Evolutionary conservation across 2,113 vertebrate genomes (phyloP).

Genomic region (Gobiocypris rarus): DNA sequence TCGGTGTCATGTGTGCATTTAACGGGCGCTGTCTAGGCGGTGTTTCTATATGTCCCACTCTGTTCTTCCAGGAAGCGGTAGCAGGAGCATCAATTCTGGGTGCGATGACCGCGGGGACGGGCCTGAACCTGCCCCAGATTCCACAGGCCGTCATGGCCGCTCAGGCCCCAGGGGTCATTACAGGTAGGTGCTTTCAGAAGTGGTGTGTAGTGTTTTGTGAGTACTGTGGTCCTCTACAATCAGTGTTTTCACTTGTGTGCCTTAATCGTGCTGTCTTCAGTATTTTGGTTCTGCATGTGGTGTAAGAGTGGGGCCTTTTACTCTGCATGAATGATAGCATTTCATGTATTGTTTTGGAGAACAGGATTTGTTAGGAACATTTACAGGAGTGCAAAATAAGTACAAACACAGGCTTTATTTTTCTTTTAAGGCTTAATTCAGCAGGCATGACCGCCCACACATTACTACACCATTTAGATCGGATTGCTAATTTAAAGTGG

Average conservation of each 20-base stretch:
- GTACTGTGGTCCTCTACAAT: not conserved
- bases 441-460: not conserved
- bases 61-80: slow-evolving; percentile 82
- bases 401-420: not conserved
- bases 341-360: not conserved
- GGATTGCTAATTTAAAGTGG: not conserved
- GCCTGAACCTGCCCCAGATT: slow-evolving; percentile 81
- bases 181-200: slow-evolving; percentile 72
- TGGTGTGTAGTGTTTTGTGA: not conserved
- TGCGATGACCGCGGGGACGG: slow-evolving; percentile 77
- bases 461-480: not conserved
- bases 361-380: not conserved
- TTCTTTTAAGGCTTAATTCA: not conserved
- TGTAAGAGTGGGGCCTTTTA: not conserved
- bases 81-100: slow-evolving; percentile 85
- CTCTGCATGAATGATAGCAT: slow-evolving; percentile 18
- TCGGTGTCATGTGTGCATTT: slow-evolving; percentile 56
- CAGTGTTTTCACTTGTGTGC: not conserved
- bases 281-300: slow-evolving; percentile 12
- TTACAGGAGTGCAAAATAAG: not conserved
- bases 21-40: slow-evolving; percentile 59
- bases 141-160: slow-evolving; percentile 90
- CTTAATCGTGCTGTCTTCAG: not conserved
- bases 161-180: slow-evolving; percentile 87
- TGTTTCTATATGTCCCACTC: slow-evolving; percentile 59